Conservation (phyloP, 2,113 vertebrate species). For the Channa maculata region DNA sequence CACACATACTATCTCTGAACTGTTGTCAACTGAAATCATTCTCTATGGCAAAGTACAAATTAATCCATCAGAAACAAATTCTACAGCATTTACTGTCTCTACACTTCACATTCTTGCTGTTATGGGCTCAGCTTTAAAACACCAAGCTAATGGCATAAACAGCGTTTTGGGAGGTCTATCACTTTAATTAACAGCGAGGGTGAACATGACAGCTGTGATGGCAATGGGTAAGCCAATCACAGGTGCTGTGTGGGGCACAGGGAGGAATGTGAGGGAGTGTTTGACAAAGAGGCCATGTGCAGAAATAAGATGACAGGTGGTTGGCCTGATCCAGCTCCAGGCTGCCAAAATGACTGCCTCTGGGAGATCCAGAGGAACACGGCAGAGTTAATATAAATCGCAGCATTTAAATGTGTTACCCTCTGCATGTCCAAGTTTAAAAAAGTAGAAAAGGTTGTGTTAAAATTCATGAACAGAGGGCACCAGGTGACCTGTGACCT, state of each 20-base stretch:
- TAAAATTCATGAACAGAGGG: conserved; percentile 8
- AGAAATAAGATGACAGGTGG: conserved; percentile 79
- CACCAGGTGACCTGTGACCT: neutral
- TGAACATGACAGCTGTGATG: conserved; percentile 75
- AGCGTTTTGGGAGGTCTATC: conserved; percentile 71
- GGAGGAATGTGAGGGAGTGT: conserved; percentile 67
- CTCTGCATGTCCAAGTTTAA: conserved; percentile 26
- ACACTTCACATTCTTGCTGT: conserved; percentile 26
- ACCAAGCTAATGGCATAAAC: conserved; percentile 39
- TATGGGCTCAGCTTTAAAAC: conserved; percentile 22
- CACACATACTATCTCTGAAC: neutral
- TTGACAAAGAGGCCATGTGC: conserved; percentile 73
- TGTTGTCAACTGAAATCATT: neutral
- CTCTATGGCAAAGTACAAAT: too few species aligned
- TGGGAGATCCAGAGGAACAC: conserved; percentile 57
- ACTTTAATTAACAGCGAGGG: conserved; percentile 77
- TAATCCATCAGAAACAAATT: too few species aligned
- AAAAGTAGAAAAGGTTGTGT: conserved; percentile 6
- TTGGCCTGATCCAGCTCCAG: conserved; percentile 63
- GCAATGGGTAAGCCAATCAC: conserved; percentile 66
- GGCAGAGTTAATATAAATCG: conserved; percentile 71
- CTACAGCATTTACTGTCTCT: conserved; percentile 7
- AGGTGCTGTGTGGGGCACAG: conserved; percentile 67
- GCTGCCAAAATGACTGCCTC: conserved; percentile 70
- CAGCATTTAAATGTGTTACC: conserved; percentile 47